Base-by-base conservation (phyloP, 2,888 invertebrate genomes). In the Erannis defoliaria region DNA sequence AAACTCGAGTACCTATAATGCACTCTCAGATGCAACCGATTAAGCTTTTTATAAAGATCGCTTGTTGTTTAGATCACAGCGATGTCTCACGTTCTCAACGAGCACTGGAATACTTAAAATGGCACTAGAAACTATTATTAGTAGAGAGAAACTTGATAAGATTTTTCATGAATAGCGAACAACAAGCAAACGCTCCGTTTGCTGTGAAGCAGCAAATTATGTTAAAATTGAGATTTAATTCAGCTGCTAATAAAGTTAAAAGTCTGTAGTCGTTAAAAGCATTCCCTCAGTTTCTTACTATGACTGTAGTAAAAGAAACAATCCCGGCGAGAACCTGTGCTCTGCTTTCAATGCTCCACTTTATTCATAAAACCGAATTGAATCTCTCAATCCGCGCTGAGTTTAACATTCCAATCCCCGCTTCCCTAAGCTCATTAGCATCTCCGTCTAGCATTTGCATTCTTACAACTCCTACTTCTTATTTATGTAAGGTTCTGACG, bases 391-490 rank as follows among this genome's bases (percentile, higher is more conserved):
- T 68, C 68, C 65, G 59, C 67, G 59, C 60, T 42, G 57, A 68
- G 70, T 62, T 64, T 66, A 65, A 53, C 65, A 60, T 56, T 62
- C 59, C 63, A 64, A 54, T 55, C 66, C 60, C 55, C 64, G 62
- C 66, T 69, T 57, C 66, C 66, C 55, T 21, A 26, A 68, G 51
- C 66, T 75, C 65, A 75, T 78, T 75, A 70, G 46, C 70, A 74
- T 73, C 68, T 63, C 51, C 62, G 70, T 73, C 55, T 40, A 67
- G 71, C 66, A 74, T 75, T 76, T 72, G 73, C 73, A 78, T 76
- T 73, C 67, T 66, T 63, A 46, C 61, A 69, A 66, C 56, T 68
- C 71, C 29, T 68, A 68, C 61, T 70, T 40, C 18, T 51, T 51
- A 19, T 51, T 51, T 66, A 48, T 66, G 29, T 61, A 31, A 10